phyloP scores from a whole-genome alignment of 2,888 invertebrate species.

The Apotomis capreana region DNA sequence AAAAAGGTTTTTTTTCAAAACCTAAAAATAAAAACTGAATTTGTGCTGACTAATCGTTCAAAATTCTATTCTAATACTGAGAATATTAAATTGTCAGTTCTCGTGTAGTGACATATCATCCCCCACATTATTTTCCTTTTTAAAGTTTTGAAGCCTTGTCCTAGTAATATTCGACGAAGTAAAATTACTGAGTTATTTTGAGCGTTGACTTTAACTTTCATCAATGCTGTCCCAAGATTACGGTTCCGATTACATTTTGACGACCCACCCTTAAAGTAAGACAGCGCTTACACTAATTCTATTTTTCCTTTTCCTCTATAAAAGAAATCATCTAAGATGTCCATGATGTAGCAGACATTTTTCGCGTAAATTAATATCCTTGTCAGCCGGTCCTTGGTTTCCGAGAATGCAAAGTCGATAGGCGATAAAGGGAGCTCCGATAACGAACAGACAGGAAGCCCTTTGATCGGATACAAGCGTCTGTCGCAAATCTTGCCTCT shows the following conservation, averaged over 20 bases:
- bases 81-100: no score
- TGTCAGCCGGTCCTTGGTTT: constrained; percentile 47
- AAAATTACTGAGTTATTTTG: no score
- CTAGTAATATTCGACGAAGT: no score
- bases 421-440: constrained; percentile 46
- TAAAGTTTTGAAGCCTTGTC: no score
- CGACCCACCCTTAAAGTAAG: neutral
- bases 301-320: constrained; percentile 9
- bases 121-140: no score
- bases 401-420: constrained; percentile 45
- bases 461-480: constrained; percentile 50
- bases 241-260: constrained; percentile 16
- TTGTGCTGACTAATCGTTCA: no score
- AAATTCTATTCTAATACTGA: no score
- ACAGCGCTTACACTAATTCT: constrained; percentile 16
- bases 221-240: neutral
- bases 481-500: constrained; percentile 48
- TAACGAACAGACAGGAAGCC: constrained; percentile 45
- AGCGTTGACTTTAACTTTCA: neutral
- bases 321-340: neutral
- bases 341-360: constrained; percentile 34
- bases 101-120: no score
- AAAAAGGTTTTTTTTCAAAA: no score
- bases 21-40: no score
- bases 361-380: constrained; percentile 53